These are phyloP conservation scores for Microtus montanus DNA, from an alignment of 2,113 vertebrate genomes.

Conservation along the genomic window DNA sequence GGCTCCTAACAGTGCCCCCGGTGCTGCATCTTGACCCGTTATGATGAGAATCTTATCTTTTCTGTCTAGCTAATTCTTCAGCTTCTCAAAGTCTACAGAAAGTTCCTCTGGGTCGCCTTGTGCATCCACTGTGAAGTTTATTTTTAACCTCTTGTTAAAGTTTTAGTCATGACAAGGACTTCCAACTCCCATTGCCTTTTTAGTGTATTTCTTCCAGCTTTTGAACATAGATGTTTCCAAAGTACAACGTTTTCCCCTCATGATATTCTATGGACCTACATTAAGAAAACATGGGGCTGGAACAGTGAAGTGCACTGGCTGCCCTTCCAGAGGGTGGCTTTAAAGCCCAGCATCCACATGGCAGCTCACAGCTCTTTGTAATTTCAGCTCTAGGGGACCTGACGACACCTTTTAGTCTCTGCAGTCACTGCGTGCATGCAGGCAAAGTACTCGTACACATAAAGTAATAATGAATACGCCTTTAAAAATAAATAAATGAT, in stretches of 20 bases:
- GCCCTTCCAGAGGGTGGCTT: neutral
- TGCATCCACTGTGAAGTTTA: neutral
- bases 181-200: neutral
- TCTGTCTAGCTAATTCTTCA: constrained; percentile 50
- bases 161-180: constrained; percentile 25
- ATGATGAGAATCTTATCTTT: constrained; percentile 30
- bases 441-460: neutral
- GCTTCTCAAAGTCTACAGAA: constrained; percentile 24
- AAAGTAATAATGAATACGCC: neutral
- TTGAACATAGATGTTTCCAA: constrained; percentile 33
- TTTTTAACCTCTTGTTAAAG: constrained; percentile 50
- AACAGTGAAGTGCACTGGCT: neutral
- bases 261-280: neutral
- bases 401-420: neutral
- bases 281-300: neutral
- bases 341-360: neutral
- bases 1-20: neutral
- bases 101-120: constrained; percentile 26
- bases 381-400: neutral
- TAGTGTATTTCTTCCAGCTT: constrained; percentile 49
- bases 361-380: neutral
- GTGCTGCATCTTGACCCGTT: neutral
- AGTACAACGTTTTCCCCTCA: neutral
- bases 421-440: no score
- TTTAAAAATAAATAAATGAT: neutral